phyloP scores from a whole-genome alignment of 2,888 invertebrate genomes.

The Rotaria macrura region DNA sequence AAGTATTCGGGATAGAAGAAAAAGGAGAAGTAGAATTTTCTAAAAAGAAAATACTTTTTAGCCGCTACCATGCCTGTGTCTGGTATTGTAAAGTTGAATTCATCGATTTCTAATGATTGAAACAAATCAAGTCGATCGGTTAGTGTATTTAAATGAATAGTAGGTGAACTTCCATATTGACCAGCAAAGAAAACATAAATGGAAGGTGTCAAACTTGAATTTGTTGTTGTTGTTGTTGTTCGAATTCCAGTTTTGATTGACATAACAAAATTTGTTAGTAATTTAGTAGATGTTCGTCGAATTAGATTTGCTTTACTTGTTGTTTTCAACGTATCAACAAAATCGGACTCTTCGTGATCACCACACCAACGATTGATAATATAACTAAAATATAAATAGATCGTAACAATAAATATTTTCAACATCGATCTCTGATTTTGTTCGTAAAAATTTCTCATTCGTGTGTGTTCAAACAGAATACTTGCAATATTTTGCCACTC shows the following conservation, averaged over 20 bases:
- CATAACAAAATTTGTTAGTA: neutral
- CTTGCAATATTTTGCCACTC: too few species aligned
- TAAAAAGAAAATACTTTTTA: neutral
- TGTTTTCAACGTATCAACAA: neutral
- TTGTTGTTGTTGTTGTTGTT: neutral
- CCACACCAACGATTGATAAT: conserved; percentile 2
- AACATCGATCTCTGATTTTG: too few species aligned
- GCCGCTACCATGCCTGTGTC: neutral
- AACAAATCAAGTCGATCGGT: neutral
- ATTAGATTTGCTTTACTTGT: neutral
- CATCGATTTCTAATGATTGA: neutral
- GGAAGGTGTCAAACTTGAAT: neutral
- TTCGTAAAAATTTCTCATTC: too few species aligned
- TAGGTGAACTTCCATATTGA: neutral
- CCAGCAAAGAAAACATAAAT: neutral
- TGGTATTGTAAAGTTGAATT: neutral
- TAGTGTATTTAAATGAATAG: neutral
- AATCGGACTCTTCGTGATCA: neutral
- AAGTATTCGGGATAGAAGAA: too few species aligned
- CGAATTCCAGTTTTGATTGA: neutral
- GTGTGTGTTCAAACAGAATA: too few species aligned
- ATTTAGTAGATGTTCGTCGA: neutral
- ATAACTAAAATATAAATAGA: too few species aligned
- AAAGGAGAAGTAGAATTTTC: too few species aligned
- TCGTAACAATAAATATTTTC: too few species aligned